Conservation (phyloP, 2,888 invertebrate genomes). For the Mythimna lalbum region DNA sequence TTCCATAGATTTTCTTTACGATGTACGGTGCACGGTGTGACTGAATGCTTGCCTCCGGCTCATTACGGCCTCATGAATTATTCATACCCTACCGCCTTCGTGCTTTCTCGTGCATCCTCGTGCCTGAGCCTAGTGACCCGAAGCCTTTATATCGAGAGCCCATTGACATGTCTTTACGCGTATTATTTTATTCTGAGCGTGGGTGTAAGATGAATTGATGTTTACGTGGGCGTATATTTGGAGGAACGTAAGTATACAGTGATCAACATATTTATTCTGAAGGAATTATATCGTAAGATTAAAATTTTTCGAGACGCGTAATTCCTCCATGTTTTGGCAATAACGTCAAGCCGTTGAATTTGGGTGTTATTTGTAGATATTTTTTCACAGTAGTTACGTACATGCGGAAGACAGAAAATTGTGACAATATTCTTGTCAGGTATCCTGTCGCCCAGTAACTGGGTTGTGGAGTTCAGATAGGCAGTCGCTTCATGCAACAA, state of each 20-base stretch:
- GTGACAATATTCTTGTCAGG: too few relatives aligned
- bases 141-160: conserved; percentile 68
- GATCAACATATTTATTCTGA: background rate
- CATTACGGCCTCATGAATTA: conserved; percentile 87
- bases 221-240: background rate
- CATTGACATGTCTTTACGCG: conserved; percentile 70
- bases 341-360: too few relatives aligned
- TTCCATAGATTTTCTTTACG: conserved; percentile 69
- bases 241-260: background rate
- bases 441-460: too few relatives aligned
- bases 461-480: too few relatives aligned
- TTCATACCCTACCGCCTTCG: conserved; percentile 80
- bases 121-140: conserved; percentile 72
- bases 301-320: too few relatives aligned
- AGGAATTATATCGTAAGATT: too few relatives aligned
- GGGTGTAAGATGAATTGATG: conserved; percentile 29
- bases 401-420: too few relatives aligned
- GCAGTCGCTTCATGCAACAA: too few relatives aligned
- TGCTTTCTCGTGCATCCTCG: conserved; percentile 53
- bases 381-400: too few relatives aligned
- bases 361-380: too few relatives aligned
- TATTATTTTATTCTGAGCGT: conserved; percentile 50
- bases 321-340: too few relatives aligned
- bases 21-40: conserved; percentile 65
- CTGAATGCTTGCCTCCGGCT: conserved; percentile 83